These are phyloP conservation scores for Chiloscyllium plagiosum DNA, from an alignment of 2,113 vertebrate genomes.

Conservation along the genomic window DNA sequence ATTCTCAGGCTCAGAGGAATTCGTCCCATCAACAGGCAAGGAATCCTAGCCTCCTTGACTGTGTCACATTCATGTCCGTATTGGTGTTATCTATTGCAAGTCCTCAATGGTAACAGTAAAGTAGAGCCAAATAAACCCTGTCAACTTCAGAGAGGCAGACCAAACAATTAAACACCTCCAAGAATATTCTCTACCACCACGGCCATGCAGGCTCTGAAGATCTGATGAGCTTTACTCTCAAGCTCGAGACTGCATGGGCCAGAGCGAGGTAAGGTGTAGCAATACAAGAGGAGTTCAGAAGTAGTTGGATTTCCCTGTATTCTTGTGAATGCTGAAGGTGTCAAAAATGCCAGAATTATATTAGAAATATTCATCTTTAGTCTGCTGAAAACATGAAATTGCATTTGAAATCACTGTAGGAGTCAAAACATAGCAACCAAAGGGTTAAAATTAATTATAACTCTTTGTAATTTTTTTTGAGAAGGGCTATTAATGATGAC, in stretches of 20 bases:
- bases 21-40: too few relatives aligned
- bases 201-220: neutral
- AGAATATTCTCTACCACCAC: neutral
- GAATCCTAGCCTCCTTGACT: too few relatives aligned
- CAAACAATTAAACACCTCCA: neutral
- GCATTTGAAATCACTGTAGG: neutral
- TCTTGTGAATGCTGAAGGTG: neutral
- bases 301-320: neutral
- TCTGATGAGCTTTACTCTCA: neutral
- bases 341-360: neutral
- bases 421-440: neutral
- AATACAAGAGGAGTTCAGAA: neutral
- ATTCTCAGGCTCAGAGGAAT: too few relatives aligned
- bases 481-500: neutral
- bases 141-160: neutral
- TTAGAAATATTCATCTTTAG: neutral
- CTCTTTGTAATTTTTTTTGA: constrained; percentile 1
- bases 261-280: too few relatives aligned
- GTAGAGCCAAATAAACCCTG: too few relatives aligned
- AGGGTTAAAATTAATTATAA: constrained; percentile 28
- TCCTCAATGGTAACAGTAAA: too few relatives aligned
- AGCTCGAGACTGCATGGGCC: neutral
- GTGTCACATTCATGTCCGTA: too few relatives aligned
- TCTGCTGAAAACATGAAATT: neutral
- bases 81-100: too few relatives aligned